Percentiles rank a stretch among this genome's conserved stretches.
These are phyloP conservation scores for Epizoanthus rinbou DNA, from an alignment of 92 coral and sea anemone species.

Conservation along the genomic window DNA sequence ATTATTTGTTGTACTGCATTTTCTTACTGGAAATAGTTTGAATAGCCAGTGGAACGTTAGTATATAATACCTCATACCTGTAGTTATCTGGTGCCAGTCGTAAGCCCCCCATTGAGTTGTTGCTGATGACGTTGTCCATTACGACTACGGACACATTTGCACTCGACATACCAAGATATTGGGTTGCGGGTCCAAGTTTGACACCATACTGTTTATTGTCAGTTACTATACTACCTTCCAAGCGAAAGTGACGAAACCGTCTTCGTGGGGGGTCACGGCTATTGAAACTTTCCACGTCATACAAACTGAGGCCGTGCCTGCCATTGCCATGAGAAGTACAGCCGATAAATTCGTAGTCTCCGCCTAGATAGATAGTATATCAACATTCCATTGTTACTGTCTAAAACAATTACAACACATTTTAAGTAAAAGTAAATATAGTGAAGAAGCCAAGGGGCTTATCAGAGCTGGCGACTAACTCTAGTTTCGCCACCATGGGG, in stretches of 20 bases:
- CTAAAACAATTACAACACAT: too few species aligned
- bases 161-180: slow-evolving; percentile 20
- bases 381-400: too few species aligned
- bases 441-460: too few species aligned
- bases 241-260: slow-evolving; percentile 15
- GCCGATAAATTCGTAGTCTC: slow-evolving; percentile 26
- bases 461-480: too few species aligned
- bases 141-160: slow-evolving; percentile 50
- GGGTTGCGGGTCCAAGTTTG: slow-evolving; percentile 38
- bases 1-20: too few species aligned
- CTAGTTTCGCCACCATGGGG: too few species aligned
- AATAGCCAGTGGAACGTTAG: not conserved
- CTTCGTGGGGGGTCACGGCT: slow-evolving; percentile 14
- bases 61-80: not conserved
- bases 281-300: slow-evolving; percentile 15
- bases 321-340: slow-evolving; percentile 27
- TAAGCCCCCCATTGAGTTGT: slow-evolving; percentile 60
- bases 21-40: too few species aligned
- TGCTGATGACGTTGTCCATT: slow-evolving; percentile 29
- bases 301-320: slow-evolving; percentile 38
- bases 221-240: slow-evolving; percentile 27
- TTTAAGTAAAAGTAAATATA: too few species aligned
- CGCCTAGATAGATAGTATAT: not conserved
- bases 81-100: slow-evolving; percentile 45
- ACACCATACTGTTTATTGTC: slow-evolving; percentile 53